These are phyloP conservation scores for Malacosoma neustria DNA, from an alignment of 2,888 invertebrate species.

Conservation along the genomic window DNA sequence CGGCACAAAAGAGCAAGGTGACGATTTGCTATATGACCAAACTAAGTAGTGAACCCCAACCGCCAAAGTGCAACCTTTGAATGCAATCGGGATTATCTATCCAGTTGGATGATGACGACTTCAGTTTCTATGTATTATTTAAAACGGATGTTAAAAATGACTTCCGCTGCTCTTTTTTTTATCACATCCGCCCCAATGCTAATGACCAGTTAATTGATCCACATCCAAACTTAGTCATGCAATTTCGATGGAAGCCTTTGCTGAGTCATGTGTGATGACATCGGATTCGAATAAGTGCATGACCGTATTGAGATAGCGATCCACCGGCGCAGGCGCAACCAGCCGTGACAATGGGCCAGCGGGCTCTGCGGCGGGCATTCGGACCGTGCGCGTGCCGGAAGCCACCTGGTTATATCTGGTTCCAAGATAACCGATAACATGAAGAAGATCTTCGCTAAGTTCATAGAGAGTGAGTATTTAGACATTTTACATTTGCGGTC, in stretches of 20 bases:
- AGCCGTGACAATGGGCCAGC: slow-evolving; percentile 35
- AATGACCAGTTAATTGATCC: slow-evolving; percentile 7
- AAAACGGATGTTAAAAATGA: neutral
- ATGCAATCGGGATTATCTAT: too few relatives aligned
- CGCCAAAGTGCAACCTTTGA: too few relatives aligned
- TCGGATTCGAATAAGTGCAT: neutral
- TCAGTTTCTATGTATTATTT: too few relatives aligned
- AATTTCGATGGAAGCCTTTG: neutral
- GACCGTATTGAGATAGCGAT: slow-evolving; percentile 25
- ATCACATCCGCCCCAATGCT: neutral
- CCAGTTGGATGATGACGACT: too few relatives aligned
- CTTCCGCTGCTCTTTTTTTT: neutral
- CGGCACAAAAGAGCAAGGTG: too few relatives aligned
- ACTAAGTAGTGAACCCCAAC: too few relatives aligned
- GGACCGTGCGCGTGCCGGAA: slow-evolving; percentile 41
- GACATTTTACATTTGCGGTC: too few relatives aligned
- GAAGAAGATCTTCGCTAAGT: slow-evolving; percentile 51
- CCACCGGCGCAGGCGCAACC: slow-evolving; percentile 39
- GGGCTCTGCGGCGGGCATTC: slow-evolving; percentile 32
- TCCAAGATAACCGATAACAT: slow-evolving; percentile 19
- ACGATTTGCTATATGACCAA: too few relatives aligned
- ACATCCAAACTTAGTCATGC: neutral
- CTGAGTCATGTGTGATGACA: neutral
- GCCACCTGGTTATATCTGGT: slow-evolving; percentile 24
- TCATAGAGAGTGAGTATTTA: slow-evolving; percentile 50